Conservation (phyloP, 2,797 vertebrate genomes). For the Poecile montanus region DNA sequence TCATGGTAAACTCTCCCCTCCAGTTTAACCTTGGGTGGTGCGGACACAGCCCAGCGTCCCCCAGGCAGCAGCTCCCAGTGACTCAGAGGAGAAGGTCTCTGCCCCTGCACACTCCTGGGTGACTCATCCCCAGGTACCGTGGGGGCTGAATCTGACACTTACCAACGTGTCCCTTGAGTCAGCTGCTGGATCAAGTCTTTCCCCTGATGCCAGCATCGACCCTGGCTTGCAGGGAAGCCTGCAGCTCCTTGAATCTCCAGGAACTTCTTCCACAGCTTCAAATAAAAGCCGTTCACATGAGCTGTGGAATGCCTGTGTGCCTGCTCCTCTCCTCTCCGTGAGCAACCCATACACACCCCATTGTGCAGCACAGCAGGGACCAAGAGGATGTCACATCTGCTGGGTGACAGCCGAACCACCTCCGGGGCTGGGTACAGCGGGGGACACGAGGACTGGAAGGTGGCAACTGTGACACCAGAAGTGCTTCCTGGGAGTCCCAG, state of each 20-base stretch:
- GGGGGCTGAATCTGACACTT: not conserved
- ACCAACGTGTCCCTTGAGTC: not conserved
- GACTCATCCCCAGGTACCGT: not conserved
- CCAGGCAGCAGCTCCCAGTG: not conserved
- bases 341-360: not conserved
- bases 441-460: not conserved
- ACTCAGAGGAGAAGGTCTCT: conserved; percentile 3
- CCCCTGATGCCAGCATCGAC: not conserved
- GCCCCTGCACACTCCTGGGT: not conserved
- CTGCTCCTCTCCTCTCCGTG: not conserved
- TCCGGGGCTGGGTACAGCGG: not conserved
- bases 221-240: not conserved
- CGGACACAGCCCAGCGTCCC: not conserved
- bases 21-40: not conserved
- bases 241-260: not conserved
- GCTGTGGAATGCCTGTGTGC: not conserved
- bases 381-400: not conserved
- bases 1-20: not conserved
- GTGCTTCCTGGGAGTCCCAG: not conserved
- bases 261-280: not conserved
- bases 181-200: not conserved
- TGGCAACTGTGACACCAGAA: not conserved
- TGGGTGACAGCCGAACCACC: not conserved
- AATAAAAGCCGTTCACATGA: not conserved
- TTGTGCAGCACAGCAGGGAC: not conserved